Evolutionary conservation across 2,888 invertebrate species (phyloP).

Genomic region (Dolichopus griseipennis): DNA sequence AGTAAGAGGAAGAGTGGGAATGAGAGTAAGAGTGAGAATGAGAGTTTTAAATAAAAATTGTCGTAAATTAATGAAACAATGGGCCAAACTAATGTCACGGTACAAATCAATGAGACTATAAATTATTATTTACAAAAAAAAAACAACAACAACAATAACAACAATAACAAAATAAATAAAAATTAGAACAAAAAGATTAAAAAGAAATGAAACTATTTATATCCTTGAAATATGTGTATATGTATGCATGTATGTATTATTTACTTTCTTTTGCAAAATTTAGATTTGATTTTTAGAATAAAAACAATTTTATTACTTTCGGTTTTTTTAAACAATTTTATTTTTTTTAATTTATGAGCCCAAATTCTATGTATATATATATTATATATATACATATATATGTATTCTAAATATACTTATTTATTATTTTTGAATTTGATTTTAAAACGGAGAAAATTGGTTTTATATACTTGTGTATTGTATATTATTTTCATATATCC

Average conservation of each 20-base stretch:
- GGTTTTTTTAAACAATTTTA: too few species aligned
- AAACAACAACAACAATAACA: background rate
- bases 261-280: background rate
- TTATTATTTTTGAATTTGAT: background rate
- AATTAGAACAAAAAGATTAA: background rate
- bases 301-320: too few species aligned
- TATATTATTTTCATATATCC: too few species aligned
- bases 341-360: background rate
- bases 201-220: background rate
- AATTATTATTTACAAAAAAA: background rate
- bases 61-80: background rate
- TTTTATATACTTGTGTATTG: background rate
- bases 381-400: too few species aligned
- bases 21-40: background rate
- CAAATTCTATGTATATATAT: too few species aligned
- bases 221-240: background rate
- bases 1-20: too few species aligned
- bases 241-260: too few species aligned
- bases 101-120: background rate
- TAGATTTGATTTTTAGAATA: background rate
- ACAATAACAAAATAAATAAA: background rate
- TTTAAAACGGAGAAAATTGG: background rate
- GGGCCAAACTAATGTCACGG: slow-evolving; percentile 4
- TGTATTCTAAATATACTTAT: too few species aligned
- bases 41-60: background rate